Evolutionary conservation across 2,888 invertebrate genomes (phyloP).

Genomic region (Leptinotarsa rubiginosa): DNA sequence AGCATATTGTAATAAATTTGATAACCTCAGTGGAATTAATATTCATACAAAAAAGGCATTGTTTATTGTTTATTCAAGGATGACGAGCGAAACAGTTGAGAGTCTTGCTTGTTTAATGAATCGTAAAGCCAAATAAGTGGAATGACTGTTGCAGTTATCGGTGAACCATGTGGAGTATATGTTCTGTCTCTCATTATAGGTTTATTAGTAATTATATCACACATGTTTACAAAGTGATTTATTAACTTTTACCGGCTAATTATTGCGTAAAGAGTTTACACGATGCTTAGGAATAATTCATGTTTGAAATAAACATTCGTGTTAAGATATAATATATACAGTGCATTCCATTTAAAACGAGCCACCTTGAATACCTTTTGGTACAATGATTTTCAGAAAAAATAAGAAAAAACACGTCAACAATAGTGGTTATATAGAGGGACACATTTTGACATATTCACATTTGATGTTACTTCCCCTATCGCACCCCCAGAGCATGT

Average conservation of each 20-base stretch:
- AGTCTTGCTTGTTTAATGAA: neutral
- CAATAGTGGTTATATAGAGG: too few relatives aligned
- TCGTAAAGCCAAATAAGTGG: constrained; percentile 8
- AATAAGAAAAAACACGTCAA: too few relatives aligned
- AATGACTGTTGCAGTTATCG: constrained; percentile 7
- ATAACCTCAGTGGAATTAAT: constrained; percentile 5
- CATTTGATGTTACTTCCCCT: too few relatives aligned
- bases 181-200: neutral
- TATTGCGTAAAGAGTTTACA: too few relatives aligned
- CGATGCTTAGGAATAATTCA: too few relatives aligned
- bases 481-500: too few relatives aligned
- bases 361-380: too few relatives aligned
- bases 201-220: neutral
- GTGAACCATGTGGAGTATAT: constrained; percentile 6
- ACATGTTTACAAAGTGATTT: neutral
- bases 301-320: too few relatives aligned
- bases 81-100: constrained; percentile 8
- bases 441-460: too few relatives aligned
- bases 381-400: too few relatives aligned
- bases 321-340: too few relatives aligned
- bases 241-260: neutral
- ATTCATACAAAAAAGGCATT: constrained; percentile 19
- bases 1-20: constrained; percentile 2
- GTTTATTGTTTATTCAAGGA: constrained; percentile 17
- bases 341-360: too few relatives aligned